Base-by-base conservation (phyloP, 2,113 vertebrate genomes). In the Calyptommatus sinebrachiatus region DNA sequence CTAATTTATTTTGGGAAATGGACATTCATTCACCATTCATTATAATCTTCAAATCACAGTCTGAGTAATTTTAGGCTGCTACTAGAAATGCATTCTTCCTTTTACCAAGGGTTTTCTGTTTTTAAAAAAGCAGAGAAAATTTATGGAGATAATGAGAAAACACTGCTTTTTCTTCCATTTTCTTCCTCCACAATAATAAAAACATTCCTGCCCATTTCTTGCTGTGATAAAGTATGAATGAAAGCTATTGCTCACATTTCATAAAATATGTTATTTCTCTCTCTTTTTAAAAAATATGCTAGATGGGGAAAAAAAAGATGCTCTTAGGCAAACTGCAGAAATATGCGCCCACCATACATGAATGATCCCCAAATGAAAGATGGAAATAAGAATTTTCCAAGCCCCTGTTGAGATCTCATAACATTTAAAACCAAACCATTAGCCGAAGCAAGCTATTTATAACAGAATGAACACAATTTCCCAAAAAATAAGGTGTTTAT, bases 341-440 rank as follows among this genome's bases (percentile, higher is more conserved):
- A 35, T 69, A 46, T 50, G 70, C 28, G 62, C 3, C 68, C 80
- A 66, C 16, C 9, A 24, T 7, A 12, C 69, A 70, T 72, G 63
- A 68, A 22, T 9, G 22, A 79, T 50, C 28, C 0, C 22, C 28
- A 2, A 26, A n/a, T 65, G 68, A 2, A 53, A 79, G 78, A 71
- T 57, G 71, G 41, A 20, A 72, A 78, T 63, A 48, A 84, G 80
- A 83, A 72, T 70, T 22, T 50, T 50, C 35, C 7, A 74, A 0
- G 60, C 65, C 89, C 89, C 88, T 26, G 85, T 83, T 90, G 90
- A 3, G 80, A 73, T n/a, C 85, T 82, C 82, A 53, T 81, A 86
- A 66, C 74, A 67, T 84, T 79, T 75, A 72, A 83, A 73, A 71
- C 76, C 66, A 45, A 77, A 71, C 62, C 67, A 66, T 24, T 20